Evolutionary conservation across 2,888 invertebrate genomes (phyloP).

Genomic region (Hemicrepidius hirtus): DNA sequence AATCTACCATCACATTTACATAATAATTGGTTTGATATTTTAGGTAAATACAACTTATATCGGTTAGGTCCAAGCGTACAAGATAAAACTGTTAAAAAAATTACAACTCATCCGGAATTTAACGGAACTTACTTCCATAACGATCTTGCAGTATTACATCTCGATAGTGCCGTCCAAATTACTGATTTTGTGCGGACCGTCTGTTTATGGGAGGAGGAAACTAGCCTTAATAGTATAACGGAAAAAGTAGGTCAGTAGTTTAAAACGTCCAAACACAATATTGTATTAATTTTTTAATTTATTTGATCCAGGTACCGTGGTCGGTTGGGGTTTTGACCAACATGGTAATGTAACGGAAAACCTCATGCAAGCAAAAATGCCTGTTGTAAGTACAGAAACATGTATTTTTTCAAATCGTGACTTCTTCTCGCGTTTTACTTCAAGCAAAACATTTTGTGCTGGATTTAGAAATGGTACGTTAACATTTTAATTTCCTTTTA

Average conservation of each 20-base stretch:
- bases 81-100: constrained; percentile 70
- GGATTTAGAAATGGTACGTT: constrained; percentile 65
- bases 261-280: too few species aligned
- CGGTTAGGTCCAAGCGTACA: constrained; percentile 71
- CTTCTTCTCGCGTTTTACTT: constrained; percentile 77
- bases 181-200: constrained; percentile 75
- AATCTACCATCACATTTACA: neutral
- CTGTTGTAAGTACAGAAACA: constrained; percentile 76
- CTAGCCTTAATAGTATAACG: constrained; percentile 31
- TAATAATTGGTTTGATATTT: constrained; percentile 32
- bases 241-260: constrained; percentile 43
- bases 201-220: constrained; percentile 74
- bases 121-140: constrained; percentile 67
- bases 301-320: constrained; percentile 63
- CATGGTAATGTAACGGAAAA: constrained; percentile 75
- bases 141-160: constrained; percentile 75
- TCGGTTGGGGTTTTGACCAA: constrained; percentile 76
- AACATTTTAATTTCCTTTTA: neutral
- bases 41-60: constrained; percentile 66
- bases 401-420: constrained; percentile 78
- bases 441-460: constrained; percentile 72
- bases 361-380: constrained; percentile 76
- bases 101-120: constrained; percentile 70
- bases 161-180: constrained; percentile 73
- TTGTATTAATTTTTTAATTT: too few species aligned